These are phyloP conservation scores for Stegophylla sp. DNA, from an alignment of 2,888 invertebrate genomes.

Conservation along the genomic window DNA sequence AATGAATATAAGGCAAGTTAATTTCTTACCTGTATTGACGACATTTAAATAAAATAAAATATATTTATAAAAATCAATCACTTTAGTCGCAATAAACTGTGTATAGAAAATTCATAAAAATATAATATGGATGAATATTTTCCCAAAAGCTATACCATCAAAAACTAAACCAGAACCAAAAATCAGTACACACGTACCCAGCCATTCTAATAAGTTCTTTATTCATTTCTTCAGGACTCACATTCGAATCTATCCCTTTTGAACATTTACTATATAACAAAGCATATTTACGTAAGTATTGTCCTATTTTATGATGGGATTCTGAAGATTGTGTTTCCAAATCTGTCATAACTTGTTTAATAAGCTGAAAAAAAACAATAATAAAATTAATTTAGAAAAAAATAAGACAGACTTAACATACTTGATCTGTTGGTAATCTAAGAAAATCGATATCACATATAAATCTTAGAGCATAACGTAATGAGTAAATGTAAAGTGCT, in stretches of 20 bases:
- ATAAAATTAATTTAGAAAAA: not conserved
- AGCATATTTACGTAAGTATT: constrained; percentile 55
- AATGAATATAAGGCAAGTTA: no score
- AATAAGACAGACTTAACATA: constrained; percentile 11
- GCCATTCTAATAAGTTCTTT: constrained; percentile 55
- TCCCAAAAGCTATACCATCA: no score
- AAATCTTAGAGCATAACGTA: constrained; percentile 35
- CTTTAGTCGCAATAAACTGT: no score
- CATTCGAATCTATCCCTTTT: constrained; percentile 40
- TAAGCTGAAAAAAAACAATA: constrained; percentile 31
- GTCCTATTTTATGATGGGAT: not conserved
- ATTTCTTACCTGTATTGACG: no score
- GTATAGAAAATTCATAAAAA: no score
- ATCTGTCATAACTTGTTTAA: constrained; percentile 41
- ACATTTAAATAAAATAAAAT: no score
- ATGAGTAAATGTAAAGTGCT: constrained; percentile 47
- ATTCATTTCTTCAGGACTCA: constrained; percentile 47
- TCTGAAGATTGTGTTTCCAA: constrained; percentile 19
- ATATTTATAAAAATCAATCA: no score
- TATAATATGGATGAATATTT: no score
- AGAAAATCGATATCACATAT: not conserved
- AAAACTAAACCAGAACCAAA: not conserved
- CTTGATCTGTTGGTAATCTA: constrained; percentile 31
- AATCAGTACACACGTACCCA: constrained; percentile 1
- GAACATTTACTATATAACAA: constrained; percentile 46